Base-by-base conservation (phyloP, 2,113 vertebrate genomes). In the Sinocyclocheilus maitianheensis region DNA sequence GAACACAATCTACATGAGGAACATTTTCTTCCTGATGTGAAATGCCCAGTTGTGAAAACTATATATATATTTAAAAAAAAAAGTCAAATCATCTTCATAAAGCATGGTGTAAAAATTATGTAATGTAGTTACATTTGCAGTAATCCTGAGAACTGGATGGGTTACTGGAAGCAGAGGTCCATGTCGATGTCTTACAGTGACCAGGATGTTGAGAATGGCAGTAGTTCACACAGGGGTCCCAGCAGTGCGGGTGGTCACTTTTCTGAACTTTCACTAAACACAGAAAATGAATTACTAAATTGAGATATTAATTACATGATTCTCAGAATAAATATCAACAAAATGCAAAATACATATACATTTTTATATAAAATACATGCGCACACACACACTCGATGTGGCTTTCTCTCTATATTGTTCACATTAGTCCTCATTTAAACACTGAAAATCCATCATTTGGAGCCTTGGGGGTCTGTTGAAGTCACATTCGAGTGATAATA, bases 211-310 rank as follows among this genome's bases (percentile, higher is more conserved):
- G 96, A n/a, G 95, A 95, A 81, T 95, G 95, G 90, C 96, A 96
- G 91, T 96, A 95, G 89, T 94, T 95, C 89, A 94, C 89, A 24
- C 95, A 96, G 60, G 96, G 96, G 86, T 97, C 96, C 97, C 96
- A 97, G 83, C 94, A 96, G 79, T 95, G 95, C 6, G 93, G 92
- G 69, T 95, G 95, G 83, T 97, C 96, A 4, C 96, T 96, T 91
- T 96, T 96, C 91, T 97, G 96, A 86, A 96, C 93, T 88, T 96
- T 97, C 92, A 96, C 96, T 97, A 40, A 46, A 30, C 55, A 85
- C 37, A 80, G 10, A 85, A 79, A 62, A 80, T 30, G 0, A 67
- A 51, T 46, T 10, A 67, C 8, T 67, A 51, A 60, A 79, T n/a
- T 79, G 18, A 79, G 26, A 11, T 77, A 55, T 58, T 3, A 26